Evolutionary conservation across 2,113 vertebrate species (phyloP).

Genomic region (Cairina moschata): DNA sequence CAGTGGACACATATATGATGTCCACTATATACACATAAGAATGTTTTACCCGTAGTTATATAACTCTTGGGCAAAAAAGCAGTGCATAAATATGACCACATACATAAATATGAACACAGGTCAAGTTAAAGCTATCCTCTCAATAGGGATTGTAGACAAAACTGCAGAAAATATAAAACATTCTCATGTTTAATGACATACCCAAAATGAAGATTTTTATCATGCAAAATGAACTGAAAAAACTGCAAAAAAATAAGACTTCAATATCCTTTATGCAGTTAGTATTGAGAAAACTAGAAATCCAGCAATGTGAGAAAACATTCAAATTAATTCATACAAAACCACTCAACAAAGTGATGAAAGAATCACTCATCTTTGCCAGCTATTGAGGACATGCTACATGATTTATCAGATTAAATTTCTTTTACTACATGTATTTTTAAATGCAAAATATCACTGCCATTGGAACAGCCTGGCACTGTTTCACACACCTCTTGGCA

Average conservation of each 20-base stretch:
- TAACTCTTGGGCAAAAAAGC: background rate
- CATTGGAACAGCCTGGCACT: background rate
- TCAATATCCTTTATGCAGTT: background rate
- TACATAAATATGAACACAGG: background rate
- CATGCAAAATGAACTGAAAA: background rate
- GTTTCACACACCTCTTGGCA: conserved; percentile 5
- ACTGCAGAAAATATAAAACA: background rate
- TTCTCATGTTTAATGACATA: background rate
- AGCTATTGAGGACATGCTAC: background rate
- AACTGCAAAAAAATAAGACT: background rate
- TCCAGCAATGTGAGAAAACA: background rate
- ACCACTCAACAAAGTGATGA: background rate
- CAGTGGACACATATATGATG: background rate
- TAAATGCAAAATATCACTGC: background rate
- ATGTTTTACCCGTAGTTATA: background rate
- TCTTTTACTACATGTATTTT: conserved; percentile 10
- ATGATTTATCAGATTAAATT: conserved; percentile 15
- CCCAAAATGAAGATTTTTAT: background rate
- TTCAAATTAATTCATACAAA: background rate
- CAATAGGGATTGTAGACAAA: background rate
- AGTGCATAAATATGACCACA: background rate
- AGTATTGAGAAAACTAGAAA: background rate
- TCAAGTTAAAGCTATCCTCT: background rate
- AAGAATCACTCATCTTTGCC: background rate
- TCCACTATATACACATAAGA: background rate